Conservation (phyloP, 2,797 vertebrate genomes). For the Poeciliopsis turneri region DNA sequence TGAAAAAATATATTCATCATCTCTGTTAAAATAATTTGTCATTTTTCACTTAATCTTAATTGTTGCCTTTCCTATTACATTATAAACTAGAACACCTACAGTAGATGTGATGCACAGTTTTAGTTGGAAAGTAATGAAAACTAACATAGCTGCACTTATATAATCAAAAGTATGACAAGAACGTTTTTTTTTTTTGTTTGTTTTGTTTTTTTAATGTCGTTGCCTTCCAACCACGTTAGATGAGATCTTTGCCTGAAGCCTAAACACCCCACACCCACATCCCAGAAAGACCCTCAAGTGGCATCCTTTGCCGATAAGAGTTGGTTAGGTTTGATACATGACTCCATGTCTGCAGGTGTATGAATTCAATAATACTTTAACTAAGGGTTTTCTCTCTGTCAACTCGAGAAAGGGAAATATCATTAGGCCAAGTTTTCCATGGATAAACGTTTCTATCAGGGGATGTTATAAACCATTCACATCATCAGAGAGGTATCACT, state of each 20-base stretch:
- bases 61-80: background rate
- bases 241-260: constrained; percentile 7
- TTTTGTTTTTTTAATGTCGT: background rate
- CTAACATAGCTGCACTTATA: background rate
- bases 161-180: background rate
- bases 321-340: constrained; percentile 49
- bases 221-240: background rate
- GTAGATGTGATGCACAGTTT: background rate
- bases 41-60: too few species aligned
- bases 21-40: background rate
- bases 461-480: constrained; percentile 70
- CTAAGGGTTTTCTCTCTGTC: constrained; percentile 48
- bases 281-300: constrained; percentile 44
- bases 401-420: constrained; percentile 57
- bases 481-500: constrained; percentile 66
- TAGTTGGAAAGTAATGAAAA: background rate
- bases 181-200: background rate
- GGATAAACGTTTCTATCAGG: constrained; percentile 56
- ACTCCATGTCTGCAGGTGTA: constrained; percentile 46
- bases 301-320: constrained; percentile 39
- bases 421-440: constrained; percentile 56
- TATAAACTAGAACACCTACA: background rate
- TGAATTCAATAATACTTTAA: constrained; percentile 63
- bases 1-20: background rate
- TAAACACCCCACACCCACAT: background rate